These are phyloP conservation scores for sheep (Ovis aries) DNA, from an alignment of 2,113 vertebrate genomes.

Conservation along the genomic window DNA sequence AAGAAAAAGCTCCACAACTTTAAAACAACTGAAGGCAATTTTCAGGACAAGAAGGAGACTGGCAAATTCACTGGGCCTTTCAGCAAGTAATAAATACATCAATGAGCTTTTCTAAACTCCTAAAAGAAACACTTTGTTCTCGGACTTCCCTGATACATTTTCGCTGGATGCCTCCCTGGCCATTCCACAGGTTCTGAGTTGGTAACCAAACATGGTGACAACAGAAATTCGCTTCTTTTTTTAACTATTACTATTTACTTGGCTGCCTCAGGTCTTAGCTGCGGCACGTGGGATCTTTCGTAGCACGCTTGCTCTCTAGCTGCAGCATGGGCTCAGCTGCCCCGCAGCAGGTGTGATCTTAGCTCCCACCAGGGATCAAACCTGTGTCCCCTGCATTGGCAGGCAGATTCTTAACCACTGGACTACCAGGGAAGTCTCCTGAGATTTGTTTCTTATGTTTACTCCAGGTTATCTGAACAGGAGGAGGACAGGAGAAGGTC, in stretches of 20 bases:
- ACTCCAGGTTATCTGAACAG: not conserved
- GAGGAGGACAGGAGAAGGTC: not conserved
- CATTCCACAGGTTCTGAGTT: not conserved
- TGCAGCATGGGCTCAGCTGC: not conserved
- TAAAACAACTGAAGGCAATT: not conserved
- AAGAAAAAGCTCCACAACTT: not conserved
- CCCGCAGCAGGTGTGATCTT: not conserved
- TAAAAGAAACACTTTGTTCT: not conserved
- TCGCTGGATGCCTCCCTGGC: not conserved
- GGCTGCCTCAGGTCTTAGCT: not conserved
- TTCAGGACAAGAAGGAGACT: not conserved
- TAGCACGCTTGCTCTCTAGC: not conserved
- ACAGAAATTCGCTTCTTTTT: not conserved
- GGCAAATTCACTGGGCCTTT: not conserved
- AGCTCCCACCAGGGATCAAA: not conserved
- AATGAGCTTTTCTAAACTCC: not conserved
- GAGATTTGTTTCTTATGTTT: not conserved
- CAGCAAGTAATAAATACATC: not conserved
- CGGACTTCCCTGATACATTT: not conserved
- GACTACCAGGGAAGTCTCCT: not conserved
- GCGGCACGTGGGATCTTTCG: not conserved
- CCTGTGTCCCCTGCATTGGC: not conserved
- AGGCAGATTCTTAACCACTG: not conserved
- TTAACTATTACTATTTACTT: not conserved
- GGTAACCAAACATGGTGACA: not conserved